Conservation (phyloP, 2,888 invertebrate species). For the Petrolisthes manimaculis region DNA sequence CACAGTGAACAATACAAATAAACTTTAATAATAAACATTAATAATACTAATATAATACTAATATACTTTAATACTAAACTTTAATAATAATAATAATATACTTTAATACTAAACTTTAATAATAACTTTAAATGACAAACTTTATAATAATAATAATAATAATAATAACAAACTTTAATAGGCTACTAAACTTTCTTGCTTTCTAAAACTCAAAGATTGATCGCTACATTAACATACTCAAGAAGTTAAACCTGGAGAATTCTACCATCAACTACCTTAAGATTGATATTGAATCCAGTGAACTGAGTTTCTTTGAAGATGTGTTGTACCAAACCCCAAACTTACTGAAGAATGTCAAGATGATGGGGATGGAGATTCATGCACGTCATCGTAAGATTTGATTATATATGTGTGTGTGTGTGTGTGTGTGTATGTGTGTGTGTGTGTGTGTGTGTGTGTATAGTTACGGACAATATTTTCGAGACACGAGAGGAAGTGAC, state of each 20-base stretch:
- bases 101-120: too few species aligned
- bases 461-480: too few species aligned
- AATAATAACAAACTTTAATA: too few species aligned
- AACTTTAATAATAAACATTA: too few species aligned
- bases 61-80: too few species aligned
- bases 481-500: too few species aligned
- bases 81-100: too few species aligned
- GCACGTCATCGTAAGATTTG: background rate
- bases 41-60: too few species aligned
- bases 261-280: slow-evolving; percentile 12
- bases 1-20: too few species aligned
- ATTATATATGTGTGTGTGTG: background rate
- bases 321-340: slow-evolving; percentile 9
- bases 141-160: too few species aligned
- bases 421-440: background rate
- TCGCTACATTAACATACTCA: slow-evolving; percentile 10
- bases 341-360: slow-evolving; percentile 23
- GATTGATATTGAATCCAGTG: slow-evolving; percentile 18
- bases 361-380: slow-evolving; percentile 21
- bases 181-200: too few species aligned
- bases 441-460: background rate
- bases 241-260: slow-evolving; percentile 1
- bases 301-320: slow-evolving; percentile 14
- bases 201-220: background rate
- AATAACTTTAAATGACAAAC: too few species aligned